Evolutionary conservation across 2,888 invertebrate genomes (phyloP), one percentile per base, ranked within the genome.

Genomic region (Melieria picta): DNA sequence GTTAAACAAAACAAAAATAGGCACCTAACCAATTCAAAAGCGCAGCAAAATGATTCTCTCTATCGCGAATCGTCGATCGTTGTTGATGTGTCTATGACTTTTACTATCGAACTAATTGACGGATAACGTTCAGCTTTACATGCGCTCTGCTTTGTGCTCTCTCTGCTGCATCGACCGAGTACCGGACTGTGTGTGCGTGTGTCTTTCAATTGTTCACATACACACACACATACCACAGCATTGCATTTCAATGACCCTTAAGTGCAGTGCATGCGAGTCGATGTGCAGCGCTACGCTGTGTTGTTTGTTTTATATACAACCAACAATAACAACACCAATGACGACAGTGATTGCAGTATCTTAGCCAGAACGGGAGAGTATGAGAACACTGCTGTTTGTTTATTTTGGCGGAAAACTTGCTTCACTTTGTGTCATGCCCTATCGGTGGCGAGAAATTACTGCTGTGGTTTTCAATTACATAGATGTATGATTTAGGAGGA

Each of bases 181-280:
- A 50, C 11, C 11, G 50, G 9, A 50, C 11, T 10, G 11, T 9
- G 9, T 11, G 3, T 11, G 50, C 50, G 11, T 50, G 50, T 50
- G 50, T 3, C 50, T 11, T 50, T 3, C 50, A 13, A 46, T 46
- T 46, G n/a, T 45, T 4, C 45, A 46, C 47, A 47, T 11, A 50
- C 50, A 3, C 45, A 46, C 43, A 60, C 60, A 60, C 11, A 42
- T 60, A 16, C 43, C 5, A 60, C 30, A 42, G 16, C 60, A 42
- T 63, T 16, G 30, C 48, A 63, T 63, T 63, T 50, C 63, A 63
- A 63, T 63, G 63, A 63, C 63, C 63, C 52, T 63, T 63, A 63
- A 63, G 50, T 30, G 30, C 50, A 63, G 63, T 50, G 63, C 7
- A 50, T 63, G 63, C 50, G 50, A 63, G 47, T 62, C 45, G 46